These are phyloP conservation scores for Tineola bisselliella DNA, from an alignment of 2,888 invertebrate genomes.

Conservation along the genomic window DNA sequence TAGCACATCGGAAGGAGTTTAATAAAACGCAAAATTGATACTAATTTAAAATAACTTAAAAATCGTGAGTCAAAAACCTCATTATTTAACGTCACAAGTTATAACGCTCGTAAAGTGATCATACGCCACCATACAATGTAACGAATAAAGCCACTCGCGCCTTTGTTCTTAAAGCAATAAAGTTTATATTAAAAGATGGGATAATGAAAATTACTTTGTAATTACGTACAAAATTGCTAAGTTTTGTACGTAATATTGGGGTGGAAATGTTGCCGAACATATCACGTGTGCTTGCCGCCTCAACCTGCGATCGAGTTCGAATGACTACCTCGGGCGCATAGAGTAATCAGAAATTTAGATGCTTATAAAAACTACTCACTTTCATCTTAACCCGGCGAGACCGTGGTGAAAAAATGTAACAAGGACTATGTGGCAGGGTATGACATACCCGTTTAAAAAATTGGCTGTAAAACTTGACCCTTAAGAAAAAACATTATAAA, in stretches of 20 bases:
- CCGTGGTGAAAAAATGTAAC: too few species aligned
- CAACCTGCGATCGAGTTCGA: constrained; percentile 50
- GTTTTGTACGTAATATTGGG: constrained; percentile 16
- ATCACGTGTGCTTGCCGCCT: constrained; percentile 24
- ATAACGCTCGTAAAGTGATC: neutral
- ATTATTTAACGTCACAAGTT: neutral
- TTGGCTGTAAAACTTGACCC: too few species aligned
- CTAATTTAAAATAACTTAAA: neutral
- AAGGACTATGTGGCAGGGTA: too few species aligned
- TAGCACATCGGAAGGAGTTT: neutral
- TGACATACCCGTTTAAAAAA: too few species aligned
- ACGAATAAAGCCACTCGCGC: neutral
- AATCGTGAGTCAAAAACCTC: neutral
- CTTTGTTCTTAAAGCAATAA: neutral
- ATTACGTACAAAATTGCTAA: constrained; percentile 52
- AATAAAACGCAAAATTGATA: neutral
- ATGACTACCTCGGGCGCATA: constrained; percentile 36
- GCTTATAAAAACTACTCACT: neutral
- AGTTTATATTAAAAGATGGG: constrained; percentile 26
- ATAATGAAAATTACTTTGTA: constrained; percentile 45
- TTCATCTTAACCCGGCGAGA: too few species aligned
- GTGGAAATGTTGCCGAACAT: constrained; percentile 20
- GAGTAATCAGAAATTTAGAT: constrained; percentile 19
- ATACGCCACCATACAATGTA: neutral
- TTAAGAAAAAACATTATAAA: too few species aligned